Base-by-base conservation (phyloP, 2,888 invertebrate genomes). In the Tetragonisca angustula region DNA sequence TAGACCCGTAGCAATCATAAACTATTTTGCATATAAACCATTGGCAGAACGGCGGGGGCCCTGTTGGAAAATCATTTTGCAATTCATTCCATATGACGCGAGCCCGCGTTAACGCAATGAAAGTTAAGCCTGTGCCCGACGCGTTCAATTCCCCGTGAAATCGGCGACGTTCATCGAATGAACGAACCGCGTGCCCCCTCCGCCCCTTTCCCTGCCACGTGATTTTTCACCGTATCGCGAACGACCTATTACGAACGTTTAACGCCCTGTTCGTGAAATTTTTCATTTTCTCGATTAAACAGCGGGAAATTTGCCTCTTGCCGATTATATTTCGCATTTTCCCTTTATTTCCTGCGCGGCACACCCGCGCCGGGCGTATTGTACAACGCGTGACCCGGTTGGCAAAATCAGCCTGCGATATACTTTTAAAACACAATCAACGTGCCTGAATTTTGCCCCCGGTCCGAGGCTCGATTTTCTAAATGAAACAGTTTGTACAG, bases 11-110 rank as follows among this genome's bases (percentile, higher is more conserved):
- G 87, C 91, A 90, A 90, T 91, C 89, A 87, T 91, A 90, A 91
- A 91, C 91, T 88, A 90, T 89, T 91, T 91, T 91, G 90, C 91
- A 90, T 90, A 90, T 85, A 88, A 90, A 90, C 90, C 87, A 79
- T 85, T 83, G 79, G 83, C 15, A 59, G 56, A 61, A 76, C 50
- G 43, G 75, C 21, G 32, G 15, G 88, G 27, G 83, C 83, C 79
- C 36, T 6, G 73, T 74, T 86, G 84, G 77, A 86, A 84, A 88
- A 88, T 91, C 88, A 83, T 87, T 88, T 88, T 65, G 79, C 82
- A 81, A 90, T 87, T 87, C 87, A 89, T 84, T 75, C 73, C 87
- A 85, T 87, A 87, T 88, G 90, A 87, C 83, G 81, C 76, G 52
- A 21, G 59, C 11, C 71, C 83, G 43, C 56, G 70, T 67, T 83